A percentile compares a stretch with the other conserved stretches of the same genome.
Evolutionary conservation across 2,888 invertebrate genomes (phyloP).

Genomic region (Drosophila affinis): DNA sequence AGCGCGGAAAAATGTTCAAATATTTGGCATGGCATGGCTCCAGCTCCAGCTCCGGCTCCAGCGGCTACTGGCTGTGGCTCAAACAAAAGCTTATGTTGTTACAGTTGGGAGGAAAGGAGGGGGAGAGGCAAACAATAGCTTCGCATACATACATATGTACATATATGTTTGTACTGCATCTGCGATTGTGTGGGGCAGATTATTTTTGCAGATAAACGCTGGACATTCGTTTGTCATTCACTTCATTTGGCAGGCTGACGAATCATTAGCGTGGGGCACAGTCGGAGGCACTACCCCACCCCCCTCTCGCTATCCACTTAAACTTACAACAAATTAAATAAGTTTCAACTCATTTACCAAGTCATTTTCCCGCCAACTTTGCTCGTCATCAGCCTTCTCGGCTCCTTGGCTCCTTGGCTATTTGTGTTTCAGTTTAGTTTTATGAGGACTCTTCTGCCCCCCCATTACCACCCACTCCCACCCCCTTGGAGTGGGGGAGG

Average conservation of each 20-base stretch:
- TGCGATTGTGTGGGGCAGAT: slow-evolving; percentile 1
- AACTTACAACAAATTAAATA: slow-evolving; percentile 74
- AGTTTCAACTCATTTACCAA: slow-evolving; percentile 77
- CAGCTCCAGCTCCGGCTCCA: too few relatives aligned
- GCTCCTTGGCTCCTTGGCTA: slow-evolving; percentile 32
- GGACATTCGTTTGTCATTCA: slow-evolving; percentile 28
- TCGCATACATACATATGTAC: not conserved
- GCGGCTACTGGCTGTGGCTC: slow-evolving; percentile 17
- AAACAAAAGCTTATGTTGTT: slow-evolving; percentile 64
- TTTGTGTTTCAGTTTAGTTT: slow-evolving; percentile 76
- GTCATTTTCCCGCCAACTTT: slow-evolving; percentile 72
- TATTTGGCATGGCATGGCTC: slow-evolving; percentile 52
- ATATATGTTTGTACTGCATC: not conserved
- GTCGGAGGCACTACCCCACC: not conserved
- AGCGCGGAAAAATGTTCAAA: slow-evolving; percentile 66
- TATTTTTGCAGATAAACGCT: not conserved
- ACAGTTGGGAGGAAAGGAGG: slow-evolving; percentile 13
- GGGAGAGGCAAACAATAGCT: slow-evolving; percentile 3
- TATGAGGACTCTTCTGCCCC: slow-evolving; percentile 35
- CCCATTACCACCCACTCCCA: slow-evolving; percentile 7
- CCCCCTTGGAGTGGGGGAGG: not conserved
- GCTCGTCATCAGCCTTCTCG: slow-evolving; percentile 44
- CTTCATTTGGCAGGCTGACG: slow-evolving; percentile 32
- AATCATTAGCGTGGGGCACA: slow-evolving; percentile 36
- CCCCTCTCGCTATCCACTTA: slow-evolving; percentile 37